These are phyloP conservation scores for Notocelia uddmanniana DNA, from an alignment of 2,888 invertebrate genomes.

Conservation along the genomic window DNA sequence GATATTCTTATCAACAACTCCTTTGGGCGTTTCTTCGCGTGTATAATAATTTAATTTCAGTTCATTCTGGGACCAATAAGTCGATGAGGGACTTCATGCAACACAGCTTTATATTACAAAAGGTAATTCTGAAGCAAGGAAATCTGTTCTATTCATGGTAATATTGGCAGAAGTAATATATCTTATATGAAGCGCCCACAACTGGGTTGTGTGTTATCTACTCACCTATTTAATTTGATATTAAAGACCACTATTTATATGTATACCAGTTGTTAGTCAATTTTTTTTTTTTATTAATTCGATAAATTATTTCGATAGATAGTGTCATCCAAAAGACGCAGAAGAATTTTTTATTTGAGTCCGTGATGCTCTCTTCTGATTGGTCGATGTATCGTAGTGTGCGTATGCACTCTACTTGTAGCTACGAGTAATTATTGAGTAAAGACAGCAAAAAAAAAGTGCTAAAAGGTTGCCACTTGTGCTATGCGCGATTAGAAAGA, in stretches of 20 bases:
- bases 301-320: no score
- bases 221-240: not conserved
- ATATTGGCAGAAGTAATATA: conserved; percentile 34
- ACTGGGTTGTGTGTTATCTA: not conserved
- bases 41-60: conserved; percentile 68
- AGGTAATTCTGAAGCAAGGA: conserved; percentile 32
- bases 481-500: no score
- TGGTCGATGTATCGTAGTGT: no score
- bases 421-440: no score
- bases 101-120: conserved; percentile 50
- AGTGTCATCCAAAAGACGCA: no score
- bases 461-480: no score
- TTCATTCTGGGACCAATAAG: conserved; percentile 58
- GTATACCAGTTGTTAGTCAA: no score
- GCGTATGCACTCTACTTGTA: no score
- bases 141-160: conserved; percentile 16
- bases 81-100: conserved; percentile 56
- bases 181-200: conserved; percentile 5
- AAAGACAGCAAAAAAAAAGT: no score
- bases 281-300: no score
- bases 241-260: not conserved
- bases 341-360: no score
- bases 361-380: no score
- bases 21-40: not conserved
- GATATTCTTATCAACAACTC: not conserved